Conservation (phyloP, 2,797 vertebrate species). For the Eremophila alpestris region DNA sequence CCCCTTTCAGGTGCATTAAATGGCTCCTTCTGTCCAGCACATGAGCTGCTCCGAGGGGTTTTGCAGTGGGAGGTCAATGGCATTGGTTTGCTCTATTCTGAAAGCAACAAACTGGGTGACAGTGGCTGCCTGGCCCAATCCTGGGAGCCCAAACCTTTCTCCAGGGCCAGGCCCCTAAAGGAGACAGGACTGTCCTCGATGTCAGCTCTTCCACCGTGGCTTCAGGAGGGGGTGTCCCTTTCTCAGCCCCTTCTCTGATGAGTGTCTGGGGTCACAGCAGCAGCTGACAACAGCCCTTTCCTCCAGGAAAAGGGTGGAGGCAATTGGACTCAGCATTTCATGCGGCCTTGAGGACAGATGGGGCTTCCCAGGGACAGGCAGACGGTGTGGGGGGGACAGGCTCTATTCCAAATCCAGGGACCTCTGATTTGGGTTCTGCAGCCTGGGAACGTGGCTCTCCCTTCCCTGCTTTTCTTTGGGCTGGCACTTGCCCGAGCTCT, state of each 20-base stretch:
- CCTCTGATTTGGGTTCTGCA: not conserved
- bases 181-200: rapidly evolving
- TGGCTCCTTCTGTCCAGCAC: not conserved
- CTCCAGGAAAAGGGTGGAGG: not conserved
- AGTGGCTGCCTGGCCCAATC: rapidly evolving
- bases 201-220: rapidly evolving
- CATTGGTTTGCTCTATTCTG: not conserved
- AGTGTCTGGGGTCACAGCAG: not conserved
- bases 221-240: not conserved
- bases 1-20: not conserved
- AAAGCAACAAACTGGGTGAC: not conserved
- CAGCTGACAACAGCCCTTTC: not conserved
- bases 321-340: not conserved
- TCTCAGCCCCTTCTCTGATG: not conserved
- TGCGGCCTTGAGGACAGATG: not conserved
- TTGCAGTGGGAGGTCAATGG: not conserved
- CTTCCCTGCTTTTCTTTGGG: not conserved
- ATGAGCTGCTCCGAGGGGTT: not conserved
- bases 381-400: rapidly evolving
- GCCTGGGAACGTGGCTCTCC: not conserved
- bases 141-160: not conserved
- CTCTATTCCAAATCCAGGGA: not conserved
- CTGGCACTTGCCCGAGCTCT: rapidly evolving
- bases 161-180: rapidly evolving
- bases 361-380: not conserved